phyloP scores from a whole-genome alignment of 2,113 vertebrate genomes.

The Aptenodytes forsteri region DNA sequence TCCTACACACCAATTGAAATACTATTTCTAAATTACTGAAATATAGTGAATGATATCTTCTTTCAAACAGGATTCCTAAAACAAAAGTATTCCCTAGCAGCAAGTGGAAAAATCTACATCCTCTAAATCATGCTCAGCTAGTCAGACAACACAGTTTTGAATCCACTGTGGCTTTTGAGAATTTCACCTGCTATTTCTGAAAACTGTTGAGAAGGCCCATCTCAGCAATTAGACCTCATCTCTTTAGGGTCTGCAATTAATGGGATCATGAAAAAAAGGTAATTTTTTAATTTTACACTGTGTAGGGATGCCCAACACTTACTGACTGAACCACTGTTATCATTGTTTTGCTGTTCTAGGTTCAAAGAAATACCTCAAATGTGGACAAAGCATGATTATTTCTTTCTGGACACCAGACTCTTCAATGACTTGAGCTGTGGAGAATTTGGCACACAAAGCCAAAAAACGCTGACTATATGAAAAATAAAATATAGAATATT shows the following conservation, averaged over 20 bases:
- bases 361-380: not conserved
- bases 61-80: not conserved
- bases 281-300: rapidly evolving
- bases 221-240: not conserved
- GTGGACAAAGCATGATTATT: not conserved
- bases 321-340: not conserved
- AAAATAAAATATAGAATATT: not conserved
- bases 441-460: not conserved
- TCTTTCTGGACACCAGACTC: not conserved
- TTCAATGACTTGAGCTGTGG: not conserved
- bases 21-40: not conserved
- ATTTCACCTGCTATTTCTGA: not conserved
- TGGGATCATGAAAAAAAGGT: not conserved
- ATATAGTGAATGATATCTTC: not conserved
- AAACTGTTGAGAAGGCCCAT: not conserved
- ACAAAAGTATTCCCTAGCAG: not conserved
- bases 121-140: not conserved
- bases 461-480: not conserved
- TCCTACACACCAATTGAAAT: not conserved
- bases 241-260: not conserved
- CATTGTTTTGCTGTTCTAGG: not conserved
- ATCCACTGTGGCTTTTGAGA: not conserved
- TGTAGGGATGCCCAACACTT: not conserved
- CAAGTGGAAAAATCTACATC: not conserved
- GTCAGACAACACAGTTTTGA: not conserved